Evolutionary conservation across 92 coral and sea anemone species (phyloP).

Genomic region (Phenganax subtilis): DNA sequence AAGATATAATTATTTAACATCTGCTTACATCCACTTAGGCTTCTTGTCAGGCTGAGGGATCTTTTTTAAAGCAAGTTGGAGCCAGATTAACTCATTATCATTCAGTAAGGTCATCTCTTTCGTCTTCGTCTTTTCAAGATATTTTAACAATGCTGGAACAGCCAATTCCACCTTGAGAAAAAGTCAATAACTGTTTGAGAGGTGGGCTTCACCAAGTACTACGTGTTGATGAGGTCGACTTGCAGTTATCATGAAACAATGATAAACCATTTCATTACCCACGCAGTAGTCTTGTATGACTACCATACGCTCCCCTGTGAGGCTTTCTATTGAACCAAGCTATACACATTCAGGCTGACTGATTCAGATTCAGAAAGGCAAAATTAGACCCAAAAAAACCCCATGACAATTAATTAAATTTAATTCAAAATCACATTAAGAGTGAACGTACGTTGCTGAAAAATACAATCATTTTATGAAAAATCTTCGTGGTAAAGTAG

Average conservation of each 20-base stretch:
- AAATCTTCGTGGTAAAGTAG: not conserved
- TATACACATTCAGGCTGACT: not conserved
- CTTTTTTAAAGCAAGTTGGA: constrained; percentile 73
- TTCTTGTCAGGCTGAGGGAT: constrained; percentile 79
- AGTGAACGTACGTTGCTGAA: not conserved
- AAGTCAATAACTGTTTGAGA: not conserved
- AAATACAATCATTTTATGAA: not conserved
- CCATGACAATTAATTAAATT: not conserved
- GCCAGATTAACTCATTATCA: constrained; percentile 63
- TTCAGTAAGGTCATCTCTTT: constrained; percentile 57
- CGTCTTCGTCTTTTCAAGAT: constrained; percentile 52
- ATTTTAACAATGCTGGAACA: constrained; percentile 72
- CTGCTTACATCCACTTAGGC: constrained; percentile 75
- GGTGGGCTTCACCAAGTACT: not conserved
- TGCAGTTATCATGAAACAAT: not conserved
- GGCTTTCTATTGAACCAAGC: too few relatives aligned
- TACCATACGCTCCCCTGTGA: too few relatives aligned
- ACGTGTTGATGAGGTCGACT: too few relatives aligned
- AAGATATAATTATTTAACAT: not conserved
- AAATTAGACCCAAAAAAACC: too few relatives aligned
- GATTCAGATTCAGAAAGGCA: too few relatives aligned
- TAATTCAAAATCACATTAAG: not conserved
- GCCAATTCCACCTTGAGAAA: constrained; percentile 67
- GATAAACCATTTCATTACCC: too few relatives aligned
- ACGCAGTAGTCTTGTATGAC: too few relatives aligned